Base-by-base conservation (phyloP, 1,140 invertebrate species). In the Phthorimaea operculella region DNA sequence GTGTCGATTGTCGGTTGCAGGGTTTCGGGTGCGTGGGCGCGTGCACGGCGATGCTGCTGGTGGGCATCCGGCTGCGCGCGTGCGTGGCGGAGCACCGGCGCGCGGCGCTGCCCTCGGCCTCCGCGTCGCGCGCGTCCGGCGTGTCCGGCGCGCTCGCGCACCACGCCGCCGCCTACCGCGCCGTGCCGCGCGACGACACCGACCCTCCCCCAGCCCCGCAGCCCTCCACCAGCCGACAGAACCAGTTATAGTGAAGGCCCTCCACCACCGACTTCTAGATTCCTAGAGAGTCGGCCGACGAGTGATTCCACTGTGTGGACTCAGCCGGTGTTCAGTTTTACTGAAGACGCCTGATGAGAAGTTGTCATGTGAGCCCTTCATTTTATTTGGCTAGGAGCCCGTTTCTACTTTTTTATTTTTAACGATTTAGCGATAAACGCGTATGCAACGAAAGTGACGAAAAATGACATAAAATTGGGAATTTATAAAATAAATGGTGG, bases 171-270 rank as follows among this genome's bases (percentile, higher is more conserved):
- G 51, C 15, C 33, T 21, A 14, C 42, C 59, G 63, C 51, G 61
- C 44, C 57, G 59, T 56, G 47, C 63, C 48, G 21, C 21, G 21
- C 21, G 21, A 28, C 21, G 21, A 28, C 21, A 28, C 21, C 21
- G 21, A 28, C 21, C 21, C 21, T 2, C 21, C 21, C 51, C 18
- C 50, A 45, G 51, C 59, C 54, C 58, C 65, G 39, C 57, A 52
- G 58, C 57, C 68, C 34, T 63, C 63, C 59, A 66, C 66, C 45
- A 64, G 65, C 21, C 73, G 63, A 59, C 71, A 76, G 63, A 59
- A 68, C 59, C 65, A 65, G 52, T 82, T 79, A 82, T 82, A 82
- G 78, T 77, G 66, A 67, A 66, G 54, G 64, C 61, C 52, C 51
- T 9, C 49, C 50, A 50, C 55, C 64, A 64, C 66, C 58, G 61